Percentiles rank a stretch among this genome's conserved stretches.
phyloP scores from a whole-genome alignment of 2,888 invertebrate species.

The Drosophila mettleri region DNA sequence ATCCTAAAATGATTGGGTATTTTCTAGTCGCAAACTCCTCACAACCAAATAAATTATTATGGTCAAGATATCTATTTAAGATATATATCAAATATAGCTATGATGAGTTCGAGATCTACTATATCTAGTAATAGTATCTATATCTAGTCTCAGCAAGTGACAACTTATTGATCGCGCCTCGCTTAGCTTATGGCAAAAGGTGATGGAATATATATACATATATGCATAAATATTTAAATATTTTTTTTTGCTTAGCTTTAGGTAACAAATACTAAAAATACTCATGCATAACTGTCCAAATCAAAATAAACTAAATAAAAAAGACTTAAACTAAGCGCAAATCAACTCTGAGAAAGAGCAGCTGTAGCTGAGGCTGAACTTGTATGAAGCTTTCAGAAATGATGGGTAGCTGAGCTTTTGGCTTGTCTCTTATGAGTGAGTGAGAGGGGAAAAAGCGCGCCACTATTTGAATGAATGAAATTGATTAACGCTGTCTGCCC shows the following conservation, averaged over 20 bases:
- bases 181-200: slow-evolving; percentile 8
- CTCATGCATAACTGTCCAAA: slow-evolving; percentile 52
- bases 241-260: slow-evolving; percentile 21
- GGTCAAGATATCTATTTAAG: neutral
- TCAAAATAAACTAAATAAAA: slow-evolving; percentile 58
- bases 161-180: slow-evolving; percentile 13
- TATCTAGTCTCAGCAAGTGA: neutral
- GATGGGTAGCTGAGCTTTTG: neutral
- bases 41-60: neutral
- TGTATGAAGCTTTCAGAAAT: slow-evolving; percentile 17
- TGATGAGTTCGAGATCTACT: too few species aligned
- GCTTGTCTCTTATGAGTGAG: neutral
- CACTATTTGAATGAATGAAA: slow-evolving; percentile 5
- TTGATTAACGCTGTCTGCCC: slow-evolving; percentile 3
- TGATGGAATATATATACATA: slow-evolving; percentile 23
- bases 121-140: too few species aligned
- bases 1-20: neutral
- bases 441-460: slow-evolving; percentile 5
- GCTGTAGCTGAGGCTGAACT: neutral
- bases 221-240: slow-evolving; percentile 6
- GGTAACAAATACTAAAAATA: slow-evolving; percentile 31
- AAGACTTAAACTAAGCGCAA: slow-evolving; percentile 38
- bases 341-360: neutral
- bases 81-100: too few species aligned
- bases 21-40: neutral